phyloP scores from a whole-genome alignment of 2,888 invertebrate genomes.

The Cotesia congregata region DNA sequence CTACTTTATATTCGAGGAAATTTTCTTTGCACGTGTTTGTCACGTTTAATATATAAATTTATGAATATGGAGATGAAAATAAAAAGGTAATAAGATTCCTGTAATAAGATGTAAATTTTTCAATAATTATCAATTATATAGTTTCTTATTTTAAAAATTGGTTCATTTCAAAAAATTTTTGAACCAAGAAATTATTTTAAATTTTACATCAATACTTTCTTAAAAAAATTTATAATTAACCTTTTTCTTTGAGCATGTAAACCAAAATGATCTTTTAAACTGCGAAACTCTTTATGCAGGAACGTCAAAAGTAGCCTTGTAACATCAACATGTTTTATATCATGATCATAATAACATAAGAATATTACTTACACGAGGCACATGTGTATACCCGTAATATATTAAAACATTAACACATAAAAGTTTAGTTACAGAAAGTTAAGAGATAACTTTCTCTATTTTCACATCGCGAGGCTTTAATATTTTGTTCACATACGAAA shows the following conservation, averaged over 20 bases:
- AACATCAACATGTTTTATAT: too few species aligned
- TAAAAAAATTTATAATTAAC: too few species aligned
- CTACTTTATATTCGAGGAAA: conserved; percentile 41
- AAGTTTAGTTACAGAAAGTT: background rate
- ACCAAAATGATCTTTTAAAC: too few species aligned
- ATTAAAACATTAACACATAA: background rate
- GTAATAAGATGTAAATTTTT: background rate
- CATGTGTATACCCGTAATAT: background rate
- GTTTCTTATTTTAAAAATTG: too few species aligned
- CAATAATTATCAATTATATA: too few species aligned
- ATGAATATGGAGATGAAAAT: conserved; percentile 5
- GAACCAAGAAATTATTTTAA: too few species aligned
- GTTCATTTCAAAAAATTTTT: too few species aligned
- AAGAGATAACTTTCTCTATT: background rate
- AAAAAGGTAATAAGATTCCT: background rate
- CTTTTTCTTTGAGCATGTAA: too few species aligned
- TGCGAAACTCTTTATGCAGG: too few species aligned
- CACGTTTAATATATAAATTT: conserved; percentile 8
- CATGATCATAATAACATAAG: background rate
- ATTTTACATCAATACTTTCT: too few species aligned
- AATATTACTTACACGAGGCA: background rate
- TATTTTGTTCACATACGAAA: background rate
- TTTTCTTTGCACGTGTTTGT: conserved; percentile 35
- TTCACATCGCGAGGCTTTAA: background rate
- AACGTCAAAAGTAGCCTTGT: too few species aligned